Evolutionary conservation across 1,140 invertebrate genomes (phyloP).

Genomic region (Mycetomoellerius zeteki): DNA sequence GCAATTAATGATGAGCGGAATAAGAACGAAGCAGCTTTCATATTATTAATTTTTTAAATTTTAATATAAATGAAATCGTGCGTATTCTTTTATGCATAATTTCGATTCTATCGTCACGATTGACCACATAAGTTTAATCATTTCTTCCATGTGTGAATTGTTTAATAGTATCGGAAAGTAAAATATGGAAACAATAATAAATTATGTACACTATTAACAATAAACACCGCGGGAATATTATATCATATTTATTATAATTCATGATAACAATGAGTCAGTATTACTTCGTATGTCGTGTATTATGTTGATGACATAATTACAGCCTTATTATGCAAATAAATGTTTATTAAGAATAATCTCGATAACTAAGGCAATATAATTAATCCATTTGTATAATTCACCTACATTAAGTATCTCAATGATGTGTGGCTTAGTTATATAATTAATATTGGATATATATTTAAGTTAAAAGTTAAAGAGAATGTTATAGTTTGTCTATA

Average conservation of each 20-base stretch:
- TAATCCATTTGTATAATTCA: not conserved
- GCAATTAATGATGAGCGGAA: not conserved
- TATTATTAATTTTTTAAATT: conserved; percentile 13
- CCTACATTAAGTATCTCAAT: not conserved
- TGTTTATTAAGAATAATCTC: not conserved
- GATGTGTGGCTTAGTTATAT: not conserved
- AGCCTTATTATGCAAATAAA: not conserved
- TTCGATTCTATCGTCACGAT: not conserved
- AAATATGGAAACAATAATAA: conserved; percentile 11
- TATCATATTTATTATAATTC: not conserved
- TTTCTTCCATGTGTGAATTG: not conserved
- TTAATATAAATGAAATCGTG: not conserved
- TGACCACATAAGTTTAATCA: not conserved
- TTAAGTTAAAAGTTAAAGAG: not conserved
- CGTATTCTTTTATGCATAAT: conserved; percentile 7
- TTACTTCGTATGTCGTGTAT: not conserved
- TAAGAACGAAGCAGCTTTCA: not conserved
- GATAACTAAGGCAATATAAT: not conserved
- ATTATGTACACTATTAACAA: not conserved
- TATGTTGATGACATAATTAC: not conserved
- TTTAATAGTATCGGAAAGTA: not conserved
- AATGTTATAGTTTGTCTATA: not conserved
- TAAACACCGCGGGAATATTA: not conserved
- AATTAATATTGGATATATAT: not conserved
- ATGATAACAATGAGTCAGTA: not conserved